Evolutionary conservation across 2,113 vertebrate genomes (phyloP), one percentile per base, ranked within the genome.

Genomic region (Trinectes maculatus): DNA sequence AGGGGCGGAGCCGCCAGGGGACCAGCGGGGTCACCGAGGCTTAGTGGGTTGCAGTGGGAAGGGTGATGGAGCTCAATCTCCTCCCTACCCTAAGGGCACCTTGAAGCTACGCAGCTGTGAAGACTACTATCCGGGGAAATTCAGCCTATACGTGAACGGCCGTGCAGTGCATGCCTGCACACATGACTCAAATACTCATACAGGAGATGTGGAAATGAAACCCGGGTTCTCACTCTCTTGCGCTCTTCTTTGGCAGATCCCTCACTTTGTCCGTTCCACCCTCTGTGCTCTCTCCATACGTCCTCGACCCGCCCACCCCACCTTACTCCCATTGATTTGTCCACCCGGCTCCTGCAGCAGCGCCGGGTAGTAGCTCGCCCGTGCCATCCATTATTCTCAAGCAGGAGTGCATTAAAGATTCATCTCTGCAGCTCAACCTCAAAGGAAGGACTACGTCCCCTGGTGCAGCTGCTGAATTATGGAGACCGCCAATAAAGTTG

Each of bases 381-480:
- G 48, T 83, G 82, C 82, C 69, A 90, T 89, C 90, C 85, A 92
- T 91, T 91, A 91, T 90, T 92, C 84, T 68, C 53, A 80, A 81
- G 82, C 74, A 80, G 79, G 62, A 78, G 63, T 60, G 61, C 88
- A 91, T 91, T 92, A 92, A 92, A 92, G 79, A 91, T 91, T 91
- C 88, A 91, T 91, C 82, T 87, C 51, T 83, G 83, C 61, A 80
- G 84, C 85, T 89, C 85, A 80, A 86, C 80, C 91, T 92, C 89
- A 91, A 91, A 90, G 87, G 81, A 75, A 84, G 88, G 74, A 87
- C 87, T 89, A 82, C 85, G 88, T 92, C 89, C 91, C 86, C 83
- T 85, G 86, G 84, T 91, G 91, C 74, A 85, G 78, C 87, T 92
- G 79, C 88, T 92, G 90, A 93, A 91, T 92, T 92, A 93, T 92